Evolutionary conservation across 92 coral and sea anemone species (phyloP), one percentile per base, ranked within the genome.

Genomic region (Scolanthus callimorphus): DNA sequence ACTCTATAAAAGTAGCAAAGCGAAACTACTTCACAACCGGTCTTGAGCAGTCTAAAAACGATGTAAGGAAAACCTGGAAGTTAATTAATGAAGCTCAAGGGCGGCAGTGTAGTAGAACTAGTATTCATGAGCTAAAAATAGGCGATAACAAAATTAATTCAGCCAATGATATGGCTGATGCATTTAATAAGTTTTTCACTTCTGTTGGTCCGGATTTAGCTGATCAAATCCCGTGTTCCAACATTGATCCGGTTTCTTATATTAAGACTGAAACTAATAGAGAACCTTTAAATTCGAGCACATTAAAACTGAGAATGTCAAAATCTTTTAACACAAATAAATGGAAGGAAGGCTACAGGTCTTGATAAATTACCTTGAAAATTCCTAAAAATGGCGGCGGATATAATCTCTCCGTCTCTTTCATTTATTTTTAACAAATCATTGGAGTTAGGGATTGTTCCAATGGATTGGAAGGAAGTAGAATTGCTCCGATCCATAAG

Each of bases 171-270:
- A 58, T 69, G 13, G 44, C 78, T 15, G 78, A 61, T 22, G 27
- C 51, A 3, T 62, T 61, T 31, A 71, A 71, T 49, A 25, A 60
- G 6, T 44, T 15, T 50, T 71, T 71, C 41, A 61, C 61, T 23
- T 47, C 48, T 27, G 49, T 69, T 29, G 78, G 78, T 38, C 30
- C 23, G 6, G 43, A 60, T 4, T 54, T 71, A 21, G 69, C 70
- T 22, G 49, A 34, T 21, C 57, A 71, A 49, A 57, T 57, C 13
- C 73, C 65, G 29, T n/a, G 9, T 17, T n/a, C n/a, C n/a, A n/a
- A n/a, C n/a, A n/a, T n/a, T n/a, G n/a, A n/a, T n/a, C n/a, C n/a
- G n/a, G n/a, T n/a, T n/a, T n/a, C n/a, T n/a, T n/a, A n/a, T n/a
- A n/a, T n/a, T n/a, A n/a, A n/a, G n/a, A n/a, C n/a, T 8, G 31